Percentiles rank a stretch among this genome's conserved stretches.
These are phyloP conservation scores for Eriosoma lanigerum DNA, from an alignment of 1,140 invertebrate genomes.

Conservation along the genomic window DNA sequence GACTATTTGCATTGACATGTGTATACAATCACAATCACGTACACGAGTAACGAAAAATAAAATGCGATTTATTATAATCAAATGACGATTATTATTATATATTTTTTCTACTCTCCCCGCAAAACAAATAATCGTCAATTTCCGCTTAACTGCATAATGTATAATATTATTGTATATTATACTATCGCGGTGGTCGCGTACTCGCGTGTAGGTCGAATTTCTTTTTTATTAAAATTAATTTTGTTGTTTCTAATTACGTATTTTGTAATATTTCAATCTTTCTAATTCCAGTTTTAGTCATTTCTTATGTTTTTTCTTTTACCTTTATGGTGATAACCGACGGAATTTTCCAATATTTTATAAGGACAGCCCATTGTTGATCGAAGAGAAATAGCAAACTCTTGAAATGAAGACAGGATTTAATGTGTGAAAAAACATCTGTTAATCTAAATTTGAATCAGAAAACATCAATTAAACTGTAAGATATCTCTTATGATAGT, in stretches of 20 bases:
- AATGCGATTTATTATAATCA: background rate
- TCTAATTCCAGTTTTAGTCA: background rate
- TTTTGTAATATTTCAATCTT: too few relatives aligned
- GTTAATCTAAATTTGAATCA: too few relatives aligned
- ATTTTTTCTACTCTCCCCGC: background rate
- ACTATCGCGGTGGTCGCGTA: background rate
- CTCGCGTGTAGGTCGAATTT: background rate
- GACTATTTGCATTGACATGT: background rate
- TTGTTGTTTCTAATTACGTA: background rate
- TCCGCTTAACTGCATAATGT: background rate
- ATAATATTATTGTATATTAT: background rate
- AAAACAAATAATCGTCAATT: slow-evolving; percentile 37
- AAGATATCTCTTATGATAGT: too few relatives aligned
- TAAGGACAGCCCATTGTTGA: too few relatives aligned
- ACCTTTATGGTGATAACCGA: background rate
- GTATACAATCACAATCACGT: background rate
- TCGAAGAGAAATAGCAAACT: too few relatives aligned
- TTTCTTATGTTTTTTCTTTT: background rate
- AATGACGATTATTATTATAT: background rate
- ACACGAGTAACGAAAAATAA: background rate
- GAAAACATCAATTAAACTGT: too few relatives aligned
- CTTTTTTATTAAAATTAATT: slow-evolving; percentile 3
- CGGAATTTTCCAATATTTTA: background rate
- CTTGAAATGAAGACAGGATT: too few relatives aligned
- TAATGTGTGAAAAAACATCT: too few relatives aligned